These are phyloP conservation scores for Chrysaora quinquecirrha DNA, from an alignment of 30 jellyfish, hydroid and myxozoan species.

Conservation along the genomic window DNA sequence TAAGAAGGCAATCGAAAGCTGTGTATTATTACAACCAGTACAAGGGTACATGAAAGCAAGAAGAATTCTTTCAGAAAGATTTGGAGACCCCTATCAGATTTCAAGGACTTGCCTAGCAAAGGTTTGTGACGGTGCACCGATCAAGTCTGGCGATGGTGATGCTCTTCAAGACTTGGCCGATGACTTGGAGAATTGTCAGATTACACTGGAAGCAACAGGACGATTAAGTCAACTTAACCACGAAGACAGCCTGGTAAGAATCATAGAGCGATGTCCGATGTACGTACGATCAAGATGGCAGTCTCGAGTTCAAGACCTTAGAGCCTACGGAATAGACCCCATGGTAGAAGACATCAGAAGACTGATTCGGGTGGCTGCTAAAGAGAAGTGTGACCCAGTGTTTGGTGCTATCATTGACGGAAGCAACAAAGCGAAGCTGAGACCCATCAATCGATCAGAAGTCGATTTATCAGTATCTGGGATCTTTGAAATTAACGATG, in stretches of 20 bases:
- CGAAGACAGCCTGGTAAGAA: constrained; percentile 32
- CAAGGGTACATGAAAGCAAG: constrained; percentile 49
- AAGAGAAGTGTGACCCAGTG: constrained; percentile 25
- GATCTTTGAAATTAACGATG: no score
- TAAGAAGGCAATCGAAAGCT: constrained; percentile 33
- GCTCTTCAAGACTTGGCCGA: no score
- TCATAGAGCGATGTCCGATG: constrained; percentile 24
- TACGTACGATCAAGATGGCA: constrained; percentile 33
- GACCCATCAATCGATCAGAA: neutral
- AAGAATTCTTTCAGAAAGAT: constrained; percentile 47
- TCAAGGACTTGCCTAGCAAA: constrained; percentile 2
- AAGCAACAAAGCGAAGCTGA: neutral
- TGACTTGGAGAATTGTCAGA: constrained; percentile 27
- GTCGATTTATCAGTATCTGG: no score
- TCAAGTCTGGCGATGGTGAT: constrained; percentile 21
- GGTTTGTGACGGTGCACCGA: constrained; percentile 5
- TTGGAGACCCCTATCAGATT: constrained; percentile 25
- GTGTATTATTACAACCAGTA: constrained; percentile 24
- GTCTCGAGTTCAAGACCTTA: constrained; percentile 18
- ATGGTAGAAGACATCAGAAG: constrained; percentile 12
- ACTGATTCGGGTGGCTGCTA: neutral
- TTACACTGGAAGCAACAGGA: constrained; percentile 30
- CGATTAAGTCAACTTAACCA: constrained; percentile 12
- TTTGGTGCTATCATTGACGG: neutral
- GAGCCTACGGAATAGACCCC: constrained; percentile 25